Evolutionary conservation across 2,113 vertebrate species (phyloP).

Genomic region (Erpornis zantholeuca): DNA sequence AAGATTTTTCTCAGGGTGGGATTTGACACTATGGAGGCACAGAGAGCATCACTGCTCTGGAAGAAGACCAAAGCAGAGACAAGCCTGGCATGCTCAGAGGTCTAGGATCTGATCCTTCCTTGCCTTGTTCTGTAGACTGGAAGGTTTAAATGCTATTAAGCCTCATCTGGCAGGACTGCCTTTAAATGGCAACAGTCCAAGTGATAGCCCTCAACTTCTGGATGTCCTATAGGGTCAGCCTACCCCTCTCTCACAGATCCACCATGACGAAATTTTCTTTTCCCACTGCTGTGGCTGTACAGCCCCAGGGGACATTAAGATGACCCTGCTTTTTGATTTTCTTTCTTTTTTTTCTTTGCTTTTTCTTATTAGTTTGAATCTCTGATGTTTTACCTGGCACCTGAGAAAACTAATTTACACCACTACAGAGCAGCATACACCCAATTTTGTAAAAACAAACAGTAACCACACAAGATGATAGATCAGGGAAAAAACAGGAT

Average conservation of each 20-base stretch:
- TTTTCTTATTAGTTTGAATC: neutral
- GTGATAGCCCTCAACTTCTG: neutral
- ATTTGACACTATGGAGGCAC: neutral
- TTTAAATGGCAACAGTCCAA: neutral
- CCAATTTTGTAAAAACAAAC: neutral
- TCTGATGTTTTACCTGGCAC: neutral
- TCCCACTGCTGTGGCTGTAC: neutral
- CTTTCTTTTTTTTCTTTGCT: neutral
- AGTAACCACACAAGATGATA: neutral
- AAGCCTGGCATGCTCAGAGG: neutral
- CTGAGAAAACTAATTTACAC: neutral
- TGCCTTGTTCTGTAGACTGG: neutral
- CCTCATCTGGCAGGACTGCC: neutral
- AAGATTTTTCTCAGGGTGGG: neutral
- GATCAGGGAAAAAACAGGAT: neutral
- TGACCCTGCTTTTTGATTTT: neutral
- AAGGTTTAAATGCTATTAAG: neutral
- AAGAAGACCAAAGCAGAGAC: neutral
- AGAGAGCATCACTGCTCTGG: neutral
- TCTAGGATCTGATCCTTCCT: neutral
- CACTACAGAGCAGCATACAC: neutral
- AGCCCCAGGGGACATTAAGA: neutral
- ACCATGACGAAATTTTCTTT: neutral
- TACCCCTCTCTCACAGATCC: neutral
- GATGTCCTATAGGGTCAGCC: neutral